Conservation (phyloP, 1,140 invertebrate species). For the Drosophila athabasca region DNA sequence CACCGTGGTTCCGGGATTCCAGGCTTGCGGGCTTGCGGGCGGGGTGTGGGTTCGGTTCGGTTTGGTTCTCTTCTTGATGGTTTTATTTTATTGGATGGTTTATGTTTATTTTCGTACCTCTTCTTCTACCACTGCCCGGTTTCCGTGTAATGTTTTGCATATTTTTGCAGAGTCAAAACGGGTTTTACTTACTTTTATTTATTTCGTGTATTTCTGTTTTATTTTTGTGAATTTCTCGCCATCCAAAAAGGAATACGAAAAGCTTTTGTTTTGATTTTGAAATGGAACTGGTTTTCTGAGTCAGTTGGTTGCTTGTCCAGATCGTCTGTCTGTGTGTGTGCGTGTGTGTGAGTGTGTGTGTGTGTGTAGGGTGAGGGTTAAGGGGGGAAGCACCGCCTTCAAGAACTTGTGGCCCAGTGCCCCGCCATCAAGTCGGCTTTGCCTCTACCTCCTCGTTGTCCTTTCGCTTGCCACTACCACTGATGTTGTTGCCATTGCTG, state of each 20-base stretch:
- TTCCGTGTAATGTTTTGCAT: conserved; percentile 63
- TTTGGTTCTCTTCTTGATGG: conserved; percentile 6
- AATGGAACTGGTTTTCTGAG: conserved; percentile 52
- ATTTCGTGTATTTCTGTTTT: conserved; percentile 12
- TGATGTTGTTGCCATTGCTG: neutral
- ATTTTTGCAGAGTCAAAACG: conserved; percentile 38
- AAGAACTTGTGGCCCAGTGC: no score
- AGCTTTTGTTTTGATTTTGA: conserved; percentile 68
- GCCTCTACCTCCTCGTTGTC: neutral
- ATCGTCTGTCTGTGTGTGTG: neutral
- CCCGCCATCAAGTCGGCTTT: no score
- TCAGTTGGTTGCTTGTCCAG: conserved; percentile 37
- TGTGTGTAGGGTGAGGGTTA: no score
- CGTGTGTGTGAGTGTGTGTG: no score
- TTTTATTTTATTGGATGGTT: conserved; percentile 26
- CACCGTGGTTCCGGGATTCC: no score
- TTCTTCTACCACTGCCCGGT: conserved; percentile 23
- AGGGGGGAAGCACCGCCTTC: no score
- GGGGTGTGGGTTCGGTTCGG: no score
- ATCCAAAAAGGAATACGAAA: conserved; percentile 31
- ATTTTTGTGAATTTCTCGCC: conserved; percentile 4
- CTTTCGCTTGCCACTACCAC: conserved; percentile 4
- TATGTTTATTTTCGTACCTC: conserved; percentile 26
- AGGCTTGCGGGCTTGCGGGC: no score
- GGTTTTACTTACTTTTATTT: conserved; percentile 38